Evolutionary conservation across 2,113 vertebrate species (phyloP), one percentile per base, ranked within the genome.

Genomic region (Chascanopsetta lugubris): DNA sequence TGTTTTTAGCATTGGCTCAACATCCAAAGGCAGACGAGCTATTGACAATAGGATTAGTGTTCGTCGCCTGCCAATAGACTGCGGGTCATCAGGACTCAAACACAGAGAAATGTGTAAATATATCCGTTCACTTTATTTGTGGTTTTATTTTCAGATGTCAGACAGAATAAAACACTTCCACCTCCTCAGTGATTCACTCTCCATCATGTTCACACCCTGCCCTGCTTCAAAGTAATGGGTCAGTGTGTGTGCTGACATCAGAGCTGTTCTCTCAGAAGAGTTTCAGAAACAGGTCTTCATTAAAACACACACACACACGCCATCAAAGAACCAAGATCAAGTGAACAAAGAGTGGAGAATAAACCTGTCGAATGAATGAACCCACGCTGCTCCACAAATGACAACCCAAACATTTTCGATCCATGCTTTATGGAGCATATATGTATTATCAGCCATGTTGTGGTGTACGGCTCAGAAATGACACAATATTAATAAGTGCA

Each of bases 251-350:
- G 62, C 13, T 13, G 25, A 18, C 67, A 77, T 89, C 88, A 72
- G 77, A 83, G 32, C 53, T 79, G 79, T 49, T 60, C 72, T 48
- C 73, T 85, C 77, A 11, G 12, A 25, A 61, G 73, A 87, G 80
- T 84, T 88, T 82, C n/a, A 61, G 72, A 73, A 79, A 84, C 79
- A 87, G 17, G 8, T 75, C 84, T 43, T 89, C 88, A 88, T 85
- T 70, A 73, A 82, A 64, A 60, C 75, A 70, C 68, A 50, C 29
- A 56, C n/a, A n/a, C n/a, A 47, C 2, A 45, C 0, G 18, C 8
- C 32, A 20, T 9, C 57, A 72, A 53, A 46, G 11, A 29, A 21
- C 2, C 13, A 69, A 58, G 49, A 24, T 25, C 13, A 61, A 29
- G 47, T 8, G 15, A 29, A 50, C 63, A 53, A 46, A 66, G 42